Base-by-base conservation (phyloP, 2,888 invertebrate genomes). In the Cryptus armator region DNA sequence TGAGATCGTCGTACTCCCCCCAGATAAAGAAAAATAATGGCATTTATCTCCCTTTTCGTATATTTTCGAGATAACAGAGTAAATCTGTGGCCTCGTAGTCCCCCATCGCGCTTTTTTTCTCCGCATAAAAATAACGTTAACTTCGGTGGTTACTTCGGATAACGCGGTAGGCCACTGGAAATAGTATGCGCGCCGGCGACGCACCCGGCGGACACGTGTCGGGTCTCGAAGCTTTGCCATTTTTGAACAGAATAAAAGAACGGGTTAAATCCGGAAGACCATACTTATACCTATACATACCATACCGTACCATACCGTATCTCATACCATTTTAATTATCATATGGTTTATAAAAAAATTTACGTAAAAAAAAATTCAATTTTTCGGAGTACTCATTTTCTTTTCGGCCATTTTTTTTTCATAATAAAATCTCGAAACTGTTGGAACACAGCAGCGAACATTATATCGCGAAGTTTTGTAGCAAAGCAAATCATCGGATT, bases 11-110 rank as follows among this genome's bases (percentile, higher is more conserved):
- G 46, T 24, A 43, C 46, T 46, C 64, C 64, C 72, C 48, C 56
- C 32, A 70, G 79, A 82, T 84, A 86, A 86, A 87, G 78, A 80
- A 84, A 77, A 87, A 80, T 85, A 86, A 87, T 84, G 86, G 68
- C 70, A 83, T 82, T 87, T 83, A 75, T 70, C 46, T 64, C 68
- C 77, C 75, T 79, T 32, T 16, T 29, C 67, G 74, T 62, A 62
- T 62, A 59, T 48, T n/a, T 29, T 71, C 72, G 64, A 83, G 86
- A 84, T 86, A 83, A 83, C 68, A 67, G 64, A 78, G 71, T 56
- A 84, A 79, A 85, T 76, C 77, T 67, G 78, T 29, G 32, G 53
- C 12, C 66, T 76, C 72, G 19, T 67, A 68, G 32, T 43, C 51
- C 24, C 62, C 64, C 64, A 53, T 71, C 10, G 24, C 19, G 14